These are phyloP conservation scores for Heliconius congener DNA, from an alignment of 1,140 invertebrate species.

Conservation along the genomic window DNA sequence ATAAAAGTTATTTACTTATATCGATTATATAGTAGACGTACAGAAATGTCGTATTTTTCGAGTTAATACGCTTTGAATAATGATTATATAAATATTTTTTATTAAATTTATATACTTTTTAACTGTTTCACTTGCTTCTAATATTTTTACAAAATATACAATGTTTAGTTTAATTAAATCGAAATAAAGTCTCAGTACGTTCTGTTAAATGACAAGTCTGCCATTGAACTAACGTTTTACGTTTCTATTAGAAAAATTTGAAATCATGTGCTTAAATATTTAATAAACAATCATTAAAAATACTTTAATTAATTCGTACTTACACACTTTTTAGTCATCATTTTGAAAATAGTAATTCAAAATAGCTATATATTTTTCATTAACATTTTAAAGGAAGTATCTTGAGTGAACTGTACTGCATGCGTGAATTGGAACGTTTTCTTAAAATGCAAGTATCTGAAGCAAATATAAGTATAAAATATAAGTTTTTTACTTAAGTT, in stretches of 20 bases:
- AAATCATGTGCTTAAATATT: neutral
- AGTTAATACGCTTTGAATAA: neutral
- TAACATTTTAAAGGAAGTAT: neutral
- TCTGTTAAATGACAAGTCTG: constrained; percentile 63
- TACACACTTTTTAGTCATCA: neutral
- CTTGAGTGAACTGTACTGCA: neutral
- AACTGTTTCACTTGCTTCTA: neutral
- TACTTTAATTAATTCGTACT: neutral
- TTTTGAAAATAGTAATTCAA: neutral
- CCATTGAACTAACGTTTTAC: constrained; percentile 51
- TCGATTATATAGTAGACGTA: constrained; percentile 56
- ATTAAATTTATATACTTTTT: constrained; percentile 4
- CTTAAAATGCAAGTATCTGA: neutral
- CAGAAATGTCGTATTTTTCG: constrained; percentile 9
- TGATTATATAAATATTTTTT: neutral
- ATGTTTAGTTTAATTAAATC: constrained; percentile 41
- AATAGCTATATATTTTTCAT: neutral
- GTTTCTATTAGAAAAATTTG: constrained; percentile 40
- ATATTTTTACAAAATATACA: constrained; percentile 31
- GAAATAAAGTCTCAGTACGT: constrained; percentile 48
- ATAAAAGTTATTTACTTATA: constrained; percentile 64
- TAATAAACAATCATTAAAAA: neutral
- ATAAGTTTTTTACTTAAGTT: too few species aligned
- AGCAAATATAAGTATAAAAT: neutral
- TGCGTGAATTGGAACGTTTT: constrained; percentile 6